These are phyloP conservation scores for Cygnus buccinator DNA, from an alignment of 2,113 vertebrate species.

Conservation along the genomic window DNA sequence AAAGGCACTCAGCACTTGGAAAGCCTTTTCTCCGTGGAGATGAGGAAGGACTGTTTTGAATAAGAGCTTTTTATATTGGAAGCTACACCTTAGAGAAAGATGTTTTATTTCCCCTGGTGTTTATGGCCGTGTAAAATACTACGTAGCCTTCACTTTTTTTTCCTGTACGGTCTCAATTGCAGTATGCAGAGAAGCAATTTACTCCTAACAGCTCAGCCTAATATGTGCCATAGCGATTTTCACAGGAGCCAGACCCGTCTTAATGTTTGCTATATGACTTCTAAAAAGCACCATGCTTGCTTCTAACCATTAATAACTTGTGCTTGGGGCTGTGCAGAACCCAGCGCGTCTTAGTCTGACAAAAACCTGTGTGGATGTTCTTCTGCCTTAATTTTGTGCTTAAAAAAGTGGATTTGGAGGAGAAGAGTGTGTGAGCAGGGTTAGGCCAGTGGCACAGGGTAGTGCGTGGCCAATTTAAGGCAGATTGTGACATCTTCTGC, in stretches of 20 bases:
- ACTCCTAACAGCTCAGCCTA: not conserved
- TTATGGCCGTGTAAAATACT: slow-evolving; percentile 19
- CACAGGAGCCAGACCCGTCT: slow-evolving; percentile 2
- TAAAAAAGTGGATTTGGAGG: not conserved
- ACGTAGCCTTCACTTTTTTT: not conserved
- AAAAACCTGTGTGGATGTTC: not conserved
- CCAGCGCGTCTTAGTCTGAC: accelerated
- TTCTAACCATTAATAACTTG: not conserved
- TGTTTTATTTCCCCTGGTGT: slow-evolving; percentile 18
- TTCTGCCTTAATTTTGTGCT: not conserved
- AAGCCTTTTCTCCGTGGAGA: not conserved
- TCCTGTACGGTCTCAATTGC: not conserved
- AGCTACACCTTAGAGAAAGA: not conserved
- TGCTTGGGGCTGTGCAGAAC: not conserved
- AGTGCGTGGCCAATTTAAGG: not conserved
- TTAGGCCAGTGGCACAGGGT: not conserved
- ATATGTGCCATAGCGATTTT: not conserved
- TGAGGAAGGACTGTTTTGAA: not conserved
- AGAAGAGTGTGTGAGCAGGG: not conserved
- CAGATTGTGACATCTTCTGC: not conserved
- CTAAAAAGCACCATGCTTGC: not conserved
- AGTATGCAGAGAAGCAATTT: not conserved
- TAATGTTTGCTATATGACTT: not conserved
- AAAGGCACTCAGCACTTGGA: not conserved
- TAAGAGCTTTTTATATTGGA: not conserved